phyloP scores from a whole-genome alignment of 2,113 vertebrate species.

The Podarcis muralis region DNA sequence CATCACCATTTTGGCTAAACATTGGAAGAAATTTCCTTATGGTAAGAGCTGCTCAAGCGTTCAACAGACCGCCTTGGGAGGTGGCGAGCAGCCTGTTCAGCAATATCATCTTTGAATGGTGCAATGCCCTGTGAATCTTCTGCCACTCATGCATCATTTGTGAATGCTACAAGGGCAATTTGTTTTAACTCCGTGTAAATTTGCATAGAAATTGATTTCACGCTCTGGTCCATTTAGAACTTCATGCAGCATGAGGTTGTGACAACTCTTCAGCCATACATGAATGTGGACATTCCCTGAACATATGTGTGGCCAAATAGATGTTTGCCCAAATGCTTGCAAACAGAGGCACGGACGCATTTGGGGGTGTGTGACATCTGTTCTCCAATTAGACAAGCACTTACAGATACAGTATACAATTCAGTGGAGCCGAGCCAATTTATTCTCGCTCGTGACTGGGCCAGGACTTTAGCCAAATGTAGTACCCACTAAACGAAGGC shows the following conservation, averaged over 20 bases:
- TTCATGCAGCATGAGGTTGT: slow-evolving; percentile 27
- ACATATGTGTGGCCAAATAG: slow-evolving; percentile 45
- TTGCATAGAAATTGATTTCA: slow-evolving; percentile 38
- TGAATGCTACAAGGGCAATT: not conserved
- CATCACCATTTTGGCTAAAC: too few relatives aligned
- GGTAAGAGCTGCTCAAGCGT: too few relatives aligned
- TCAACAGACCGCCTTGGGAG: too few relatives aligned
- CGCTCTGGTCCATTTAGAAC: slow-evolving; percentile 40
- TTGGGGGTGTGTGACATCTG: slow-evolving; percentile 41
- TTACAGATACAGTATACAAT: slow-evolving; percentile 10
- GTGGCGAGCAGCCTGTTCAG: not conserved
- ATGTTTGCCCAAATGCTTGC: not conserved
- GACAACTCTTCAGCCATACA: not conserved
- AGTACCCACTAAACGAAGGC: accelerated
- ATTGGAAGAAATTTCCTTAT: too few relatives aligned
- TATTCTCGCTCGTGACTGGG: not conserved
- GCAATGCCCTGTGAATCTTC: not conserved
- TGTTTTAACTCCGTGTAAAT: not conserved
- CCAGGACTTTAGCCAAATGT: not conserved
- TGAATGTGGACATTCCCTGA: not conserved
- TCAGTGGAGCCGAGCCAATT: not conserved
- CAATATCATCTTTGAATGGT: not conserved
- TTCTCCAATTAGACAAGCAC: slow-evolving; percentile 32
- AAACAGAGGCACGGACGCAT: not conserved
- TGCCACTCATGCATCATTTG: not conserved